Base-by-base conservation (phyloP, 1,140 invertebrate genomes). In the Euschistus heros region DNA sequence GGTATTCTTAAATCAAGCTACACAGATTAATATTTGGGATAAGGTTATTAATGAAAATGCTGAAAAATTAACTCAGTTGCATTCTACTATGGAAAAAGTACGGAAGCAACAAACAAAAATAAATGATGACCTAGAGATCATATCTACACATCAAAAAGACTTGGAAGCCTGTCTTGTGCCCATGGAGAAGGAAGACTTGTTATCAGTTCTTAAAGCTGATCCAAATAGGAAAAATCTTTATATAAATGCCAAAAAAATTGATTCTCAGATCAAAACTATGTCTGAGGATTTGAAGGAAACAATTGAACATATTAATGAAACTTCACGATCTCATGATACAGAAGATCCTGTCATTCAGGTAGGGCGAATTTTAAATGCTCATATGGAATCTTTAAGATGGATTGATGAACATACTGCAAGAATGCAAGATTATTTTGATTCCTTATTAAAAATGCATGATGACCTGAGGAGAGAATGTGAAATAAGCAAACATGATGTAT, bases 361-460 rank as follows among this genome's bases (percentile, higher is more conserved):
- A 69, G 86, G 91, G 2, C 89, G 90, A 70, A 95, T 97, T 69
- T 77, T 98, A 0, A 97, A 97, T 76, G 92, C 93, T 0, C 95
- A 98, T 72, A 97, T 96, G 87, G 93, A 94, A 67, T 94, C 92
- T 0, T 79, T 98, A 69, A 91, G 96, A 70, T 97, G 92, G 91
- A 85, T 97, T 33, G 90, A 93, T 74, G 81, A 86, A 65, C 86
- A 85, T 52, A 86, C 86, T 3, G 80, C 83, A 0, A 76, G 86
- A 63, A 82, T 95, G 22, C 86, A 83, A 55, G 83, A 83, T 20
- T 86, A 88, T 72, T 81, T 94, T 46, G 91, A 94, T 70, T 87
- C 91, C 59, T 84, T 94, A 22, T 82, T 86, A 50, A 87, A 89
- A 70, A 83, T 90, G 71, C 87, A 91, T 74, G 89, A 93, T 66